These are phyloP conservation scores for Dinocampus coccinellae DNA, from an alignment of 2,888 invertebrate species.

Conservation along the genomic window DNA sequence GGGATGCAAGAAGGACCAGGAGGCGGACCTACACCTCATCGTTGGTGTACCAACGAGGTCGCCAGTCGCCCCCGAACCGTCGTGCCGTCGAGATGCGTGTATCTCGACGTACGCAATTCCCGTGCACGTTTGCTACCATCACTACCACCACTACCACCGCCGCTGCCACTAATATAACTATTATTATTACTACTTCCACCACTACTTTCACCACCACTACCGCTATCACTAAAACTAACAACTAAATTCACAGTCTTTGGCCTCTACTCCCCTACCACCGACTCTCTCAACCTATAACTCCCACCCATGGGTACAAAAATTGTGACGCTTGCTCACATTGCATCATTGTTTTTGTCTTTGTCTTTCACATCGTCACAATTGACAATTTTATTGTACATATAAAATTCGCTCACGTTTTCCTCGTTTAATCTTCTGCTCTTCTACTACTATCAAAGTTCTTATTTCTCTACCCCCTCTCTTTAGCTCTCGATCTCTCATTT, in stretches of 20 bases:
- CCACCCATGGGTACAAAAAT: not conserved
- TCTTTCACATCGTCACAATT: not conserved
- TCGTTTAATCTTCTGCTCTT: not conserved
- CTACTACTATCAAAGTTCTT: not conserved
- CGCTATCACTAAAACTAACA: not conserved
- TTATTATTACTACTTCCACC: not conserved
- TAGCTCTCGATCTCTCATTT: no score
- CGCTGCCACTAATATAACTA: not conserved
- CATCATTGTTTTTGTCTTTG: not conserved
- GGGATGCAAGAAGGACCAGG: slow-evolving; percentile 51
- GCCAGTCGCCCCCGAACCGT: slow-evolving; percentile 56
- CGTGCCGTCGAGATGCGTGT: slow-evolving; percentile 54
- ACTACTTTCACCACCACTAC: not conserved
- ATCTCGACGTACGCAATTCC: slow-evolving; percentile 50
- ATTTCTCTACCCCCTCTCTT: not conserved
- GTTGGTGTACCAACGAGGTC: slow-evolving; percentile 40
- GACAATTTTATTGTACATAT: not conserved
- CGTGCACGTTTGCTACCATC: slow-evolving; percentile 40
- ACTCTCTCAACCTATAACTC: not conserved
- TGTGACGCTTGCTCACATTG: not conserved
- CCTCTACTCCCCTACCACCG: not conserved
- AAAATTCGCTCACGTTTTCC: not conserved
- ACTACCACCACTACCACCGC: not conserved
- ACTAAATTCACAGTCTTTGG: not conserved
- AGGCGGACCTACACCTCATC: slow-evolving; percentile 56